Conservation (phyloP, 2,888 invertebrate genomes). For the Eupithecia tripunctaria region DNA sequence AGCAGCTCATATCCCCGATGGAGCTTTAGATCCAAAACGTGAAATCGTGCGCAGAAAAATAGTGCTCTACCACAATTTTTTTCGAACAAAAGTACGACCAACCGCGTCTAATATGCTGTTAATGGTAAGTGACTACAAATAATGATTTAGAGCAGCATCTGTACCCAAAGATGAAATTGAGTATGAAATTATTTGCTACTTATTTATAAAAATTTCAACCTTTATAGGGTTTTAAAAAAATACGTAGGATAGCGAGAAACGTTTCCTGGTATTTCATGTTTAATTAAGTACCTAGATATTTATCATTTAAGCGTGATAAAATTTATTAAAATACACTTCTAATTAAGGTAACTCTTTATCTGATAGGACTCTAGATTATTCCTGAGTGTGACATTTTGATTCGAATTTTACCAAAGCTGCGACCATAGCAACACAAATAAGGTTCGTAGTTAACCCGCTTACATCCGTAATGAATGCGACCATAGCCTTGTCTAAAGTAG, state of each 20-base stretch:
- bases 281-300: too few species aligned
- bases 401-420: not conserved
- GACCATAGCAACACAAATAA: too few species aligned
- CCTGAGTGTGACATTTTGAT: not conserved
- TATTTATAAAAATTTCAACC: not conserved
- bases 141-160: not conserved
- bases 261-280: not conserved
- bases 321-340: not conserved
- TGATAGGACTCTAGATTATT: not conserved
- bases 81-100: conserved; percentile 89
- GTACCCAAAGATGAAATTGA: not conserved
- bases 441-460: too few species aligned
- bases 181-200: not conserved
- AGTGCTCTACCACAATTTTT: conserved; percentile 90
- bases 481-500: not conserved
- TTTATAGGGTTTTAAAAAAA: not conserved
- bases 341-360: not conserved
- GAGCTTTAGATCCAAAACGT: conserved; percentile 83
- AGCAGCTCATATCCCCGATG: conserved; percentile 67
- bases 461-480: too few species aligned
- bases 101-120: conserved; percentile 91
- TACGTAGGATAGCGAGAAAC: not conserved
- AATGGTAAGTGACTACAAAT: conserved; percentile 84
- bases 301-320: too few species aligned
- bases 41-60: conserved; percentile 88